Percentiles rank a stretch among this genome's conserved stretches.
Evolutionary conservation across 2,888 invertebrate genomes (phyloP).

Genomic region (Drosophila demipolita): DNA sequence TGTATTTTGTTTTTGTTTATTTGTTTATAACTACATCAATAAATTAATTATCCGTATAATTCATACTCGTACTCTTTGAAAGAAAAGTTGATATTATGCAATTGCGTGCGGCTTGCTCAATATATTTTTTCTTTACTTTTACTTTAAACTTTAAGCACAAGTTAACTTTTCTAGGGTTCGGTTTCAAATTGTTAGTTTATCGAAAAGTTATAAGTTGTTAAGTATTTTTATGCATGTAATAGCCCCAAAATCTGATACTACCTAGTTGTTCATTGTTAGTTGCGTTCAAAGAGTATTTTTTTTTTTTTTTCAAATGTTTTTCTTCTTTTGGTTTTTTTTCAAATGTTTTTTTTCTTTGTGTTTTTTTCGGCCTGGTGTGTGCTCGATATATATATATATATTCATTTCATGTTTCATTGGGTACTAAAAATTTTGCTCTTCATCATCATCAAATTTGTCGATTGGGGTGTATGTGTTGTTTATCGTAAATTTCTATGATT

Average conservation of each 20-base stretch:
- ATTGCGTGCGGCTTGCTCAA: constrained; percentile 48
- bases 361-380: constrained; percentile 39
- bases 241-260: constrained; percentile 35
- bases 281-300: constrained; percentile 49
- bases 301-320: neutral
- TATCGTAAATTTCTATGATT: constrained; percentile 47
- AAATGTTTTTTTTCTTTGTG: neutral
- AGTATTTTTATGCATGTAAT: constrained; percentile 35
- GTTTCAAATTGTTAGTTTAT: constrained; percentile 9
- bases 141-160: constrained; percentile 40
- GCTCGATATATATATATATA: constrained; percentile 32
- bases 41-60: constrained; percentile 73
- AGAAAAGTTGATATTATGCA: constrained; percentile 57
- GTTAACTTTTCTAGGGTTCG: constrained; percentile 40
- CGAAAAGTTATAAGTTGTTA: constrained; percentile 50
- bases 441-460: constrained; percentile 3
- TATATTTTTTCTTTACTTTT: constrained; percentile 1
- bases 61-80: constrained; percentile 67
- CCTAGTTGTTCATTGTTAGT: constrained; percentile 32
- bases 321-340: constrained; percentile 11
- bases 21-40: constrained; percentile 80
- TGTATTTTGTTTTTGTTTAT: constrained; percentile 69
- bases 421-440: constrained; percentile 11
- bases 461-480: constrained; percentile 10
- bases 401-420: constrained; percentile 41